A percentile compares a stretch with the other conserved stretches of the same genome.
Evolutionary conservation across 2,888 invertebrate species (phyloP).

Genomic region (Eumacrocentrus americanus): DNA sequence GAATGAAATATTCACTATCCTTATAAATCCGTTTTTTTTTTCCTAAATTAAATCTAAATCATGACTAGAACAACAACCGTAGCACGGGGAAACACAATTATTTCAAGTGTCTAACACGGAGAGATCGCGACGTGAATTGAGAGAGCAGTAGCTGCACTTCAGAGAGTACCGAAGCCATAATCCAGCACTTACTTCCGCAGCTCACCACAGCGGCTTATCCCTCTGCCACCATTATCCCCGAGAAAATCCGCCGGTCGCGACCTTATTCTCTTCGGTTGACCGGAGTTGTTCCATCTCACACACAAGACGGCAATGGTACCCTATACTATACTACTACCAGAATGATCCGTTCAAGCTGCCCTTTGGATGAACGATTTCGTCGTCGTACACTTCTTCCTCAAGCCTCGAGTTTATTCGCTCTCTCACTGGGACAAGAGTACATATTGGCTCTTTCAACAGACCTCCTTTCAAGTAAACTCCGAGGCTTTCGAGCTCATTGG

Average conservation of each 20-base stretch:
- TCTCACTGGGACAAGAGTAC: neutral
- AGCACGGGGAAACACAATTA: too few species aligned
- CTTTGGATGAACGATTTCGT: neutral
- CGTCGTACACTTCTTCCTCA: neutral
- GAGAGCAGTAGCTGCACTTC: neutral
- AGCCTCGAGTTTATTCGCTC: neutral
- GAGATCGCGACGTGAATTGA: neutral
- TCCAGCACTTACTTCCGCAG: constrained; percentile 29
- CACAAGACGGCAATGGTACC: neutral
- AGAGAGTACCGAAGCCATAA: constrained; percentile 15
- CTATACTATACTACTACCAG: neutral
- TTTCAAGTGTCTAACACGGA: neutral
- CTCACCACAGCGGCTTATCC: constrained; percentile 27
- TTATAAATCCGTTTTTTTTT: neutral
- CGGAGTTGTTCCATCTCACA: constrained; percentile 1
- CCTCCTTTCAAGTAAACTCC: neutral
- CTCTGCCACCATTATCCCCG: constrained; percentile 24
- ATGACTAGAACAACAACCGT: neutral
- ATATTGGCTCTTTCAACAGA: neutral
- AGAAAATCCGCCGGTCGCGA: constrained; percentile 25
- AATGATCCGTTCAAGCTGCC: neutral
- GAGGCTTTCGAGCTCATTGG: neutral
- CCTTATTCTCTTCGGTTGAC: constrained; percentile 9
- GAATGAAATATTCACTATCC: neutral
- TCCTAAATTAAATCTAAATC: too few species aligned